phyloP scores from a whole-genome alignment of 2,797 vertebrate species.

The Gymnodraco acuticeps region DNA sequence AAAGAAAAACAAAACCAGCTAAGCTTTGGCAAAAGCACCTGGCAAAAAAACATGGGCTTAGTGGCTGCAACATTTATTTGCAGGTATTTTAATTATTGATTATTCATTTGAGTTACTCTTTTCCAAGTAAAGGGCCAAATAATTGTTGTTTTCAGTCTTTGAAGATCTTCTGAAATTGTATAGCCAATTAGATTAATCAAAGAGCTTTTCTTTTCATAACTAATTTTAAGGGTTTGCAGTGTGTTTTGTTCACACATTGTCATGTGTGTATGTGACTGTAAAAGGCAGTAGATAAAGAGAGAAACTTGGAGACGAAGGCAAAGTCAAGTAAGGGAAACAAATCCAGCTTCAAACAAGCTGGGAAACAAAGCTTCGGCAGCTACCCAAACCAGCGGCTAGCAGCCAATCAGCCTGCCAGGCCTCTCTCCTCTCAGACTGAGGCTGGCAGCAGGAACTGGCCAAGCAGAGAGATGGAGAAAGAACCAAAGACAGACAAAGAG shows the following conservation, averaged over 20 bases:
- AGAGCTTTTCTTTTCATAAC: conserved; percentile 10
- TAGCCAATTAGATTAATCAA: not conserved
- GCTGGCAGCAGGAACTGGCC: conserved; percentile 70
- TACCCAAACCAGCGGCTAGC: conserved; percentile 67
- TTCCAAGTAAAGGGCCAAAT: not conserved
- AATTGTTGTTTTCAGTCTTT: not conserved
- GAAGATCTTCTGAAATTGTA: not conserved
- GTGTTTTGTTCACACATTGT: conserved; percentile 25
- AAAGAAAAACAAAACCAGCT: not conserved
- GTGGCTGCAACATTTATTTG: not conserved
- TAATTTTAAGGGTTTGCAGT: conserved; percentile 15
- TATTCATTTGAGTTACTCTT: not conserved
- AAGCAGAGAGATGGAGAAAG: conserved; percentile 63
- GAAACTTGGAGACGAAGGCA: conserved; percentile 50
- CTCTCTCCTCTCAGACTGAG: conserved; percentile 64
- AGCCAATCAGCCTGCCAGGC: conserved; percentile 78
- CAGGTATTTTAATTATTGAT: not conserved
- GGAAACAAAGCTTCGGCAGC: conserved; percentile 76
- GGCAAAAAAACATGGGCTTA: not conserved
- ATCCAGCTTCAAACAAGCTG: conserved; percentile 74
- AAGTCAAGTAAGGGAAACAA: conserved; percentile 71
- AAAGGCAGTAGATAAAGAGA: conserved; percentile 42
- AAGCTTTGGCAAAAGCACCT: not conserved
- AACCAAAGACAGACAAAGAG: conserved; percentile 49
- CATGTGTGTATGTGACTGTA: conserved; percentile 5